phyloP scores from a whole-genome alignment of 2,888 invertebrate genomes.

The Spodoptera exigua region DNA sequence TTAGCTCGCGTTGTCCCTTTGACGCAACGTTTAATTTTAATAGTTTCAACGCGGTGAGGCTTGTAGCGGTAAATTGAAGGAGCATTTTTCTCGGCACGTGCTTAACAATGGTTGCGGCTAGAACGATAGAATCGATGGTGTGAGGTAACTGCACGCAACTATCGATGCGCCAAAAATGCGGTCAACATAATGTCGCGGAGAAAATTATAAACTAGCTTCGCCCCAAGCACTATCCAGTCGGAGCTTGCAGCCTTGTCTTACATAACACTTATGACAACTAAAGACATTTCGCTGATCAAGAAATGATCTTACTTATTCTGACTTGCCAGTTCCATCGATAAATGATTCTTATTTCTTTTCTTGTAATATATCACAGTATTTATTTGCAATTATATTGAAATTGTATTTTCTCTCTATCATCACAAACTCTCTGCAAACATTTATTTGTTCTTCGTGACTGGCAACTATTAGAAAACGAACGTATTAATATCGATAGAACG shows the following conservation, averaged over 20 bases:
- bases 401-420: constrained; percentile 9
- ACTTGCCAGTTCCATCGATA: neutral
- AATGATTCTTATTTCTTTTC: neutral
- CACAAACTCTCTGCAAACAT: neutral
- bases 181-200: constrained; percentile 57
- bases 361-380: neutral
- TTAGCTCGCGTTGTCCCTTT: constrained; percentile 48
- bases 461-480: constrained; percentile 31
- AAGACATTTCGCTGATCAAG: constrained; percentile 5
- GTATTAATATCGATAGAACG: constrained; percentile 23
- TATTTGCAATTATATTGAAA: constrained; percentile 5
- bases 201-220: constrained; percentile 44
- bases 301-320: neutral
- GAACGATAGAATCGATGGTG: constrained; percentile 66
- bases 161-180: constrained; percentile 57
- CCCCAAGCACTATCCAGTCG: constrained; percentile 18
- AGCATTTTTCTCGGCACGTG: constrained; percentile 71
- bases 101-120: constrained; percentile 49
- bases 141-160: constrained; percentile 61
- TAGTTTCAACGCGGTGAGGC: constrained; percentile 72
- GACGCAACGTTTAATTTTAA: constrained; percentile 66
- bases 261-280: constrained; percentile 22
- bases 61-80: constrained; percentile 69
- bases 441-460: constrained; percentile 34
- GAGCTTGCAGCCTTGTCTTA: constrained; percentile 19